Evolutionary conservation across 2,113 vertebrate genomes (phyloP).

Genomic region (Passer domesticus): DNA sequence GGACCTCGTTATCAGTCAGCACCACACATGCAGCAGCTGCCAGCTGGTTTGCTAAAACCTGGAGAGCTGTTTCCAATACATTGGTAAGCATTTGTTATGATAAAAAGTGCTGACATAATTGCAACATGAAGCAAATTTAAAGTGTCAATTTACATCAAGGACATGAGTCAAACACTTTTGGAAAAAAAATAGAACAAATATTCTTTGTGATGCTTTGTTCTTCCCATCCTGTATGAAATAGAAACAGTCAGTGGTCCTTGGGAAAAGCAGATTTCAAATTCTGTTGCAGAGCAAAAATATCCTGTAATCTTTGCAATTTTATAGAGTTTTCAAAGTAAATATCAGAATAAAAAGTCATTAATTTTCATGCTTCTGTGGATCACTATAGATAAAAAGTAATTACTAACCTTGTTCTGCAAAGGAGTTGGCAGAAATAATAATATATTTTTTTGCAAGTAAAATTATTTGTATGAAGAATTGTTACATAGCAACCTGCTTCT

Average conservation of each 20-base stretch:
- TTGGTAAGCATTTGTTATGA: neutral
- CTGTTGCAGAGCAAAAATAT: neutral
- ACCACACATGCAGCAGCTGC: neutral
- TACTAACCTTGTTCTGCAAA: neutral
- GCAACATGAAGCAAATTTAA: neutral
- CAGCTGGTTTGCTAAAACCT: neutral
- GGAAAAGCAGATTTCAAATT: neutral
- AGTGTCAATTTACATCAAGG: neutral
- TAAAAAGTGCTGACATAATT: neutral
- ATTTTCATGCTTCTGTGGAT: neutral
- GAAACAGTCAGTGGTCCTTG: neutral
- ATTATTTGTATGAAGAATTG: neutral
- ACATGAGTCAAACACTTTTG: neutral
- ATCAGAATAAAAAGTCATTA: neutral
- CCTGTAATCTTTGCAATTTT: neutral
- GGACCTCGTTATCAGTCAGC: neutral
- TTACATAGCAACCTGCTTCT: conserved; percentile 29
- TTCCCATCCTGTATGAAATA: neutral
- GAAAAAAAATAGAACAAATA: neutral
- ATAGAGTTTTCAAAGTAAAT: neutral
- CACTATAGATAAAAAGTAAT: conserved; percentile 2
- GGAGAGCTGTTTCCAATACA: neutral
- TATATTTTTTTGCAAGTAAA: neutral
- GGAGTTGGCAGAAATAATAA: neutral
- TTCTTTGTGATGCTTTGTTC: neutral